These are phyloP conservation scores for Diprion similis DNA, from an alignment of 1,140 invertebrate species.

Conservation along the genomic window DNA sequence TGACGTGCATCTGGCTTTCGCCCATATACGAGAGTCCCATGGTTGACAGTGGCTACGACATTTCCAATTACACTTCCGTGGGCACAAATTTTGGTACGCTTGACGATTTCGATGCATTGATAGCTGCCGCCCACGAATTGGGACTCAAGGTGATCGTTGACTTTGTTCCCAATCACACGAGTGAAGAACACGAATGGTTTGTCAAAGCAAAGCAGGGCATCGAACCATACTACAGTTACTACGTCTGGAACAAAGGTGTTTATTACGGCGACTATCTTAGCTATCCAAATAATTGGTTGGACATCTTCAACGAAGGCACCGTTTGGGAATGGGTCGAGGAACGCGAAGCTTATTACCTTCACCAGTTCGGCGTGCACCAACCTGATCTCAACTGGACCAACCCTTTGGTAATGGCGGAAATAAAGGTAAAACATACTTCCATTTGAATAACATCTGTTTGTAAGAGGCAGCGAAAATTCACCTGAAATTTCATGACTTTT, in stretches of 20 bases:
- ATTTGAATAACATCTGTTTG: no score
- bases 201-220: slow-evolving; percentile 64
- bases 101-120: slow-evolving; percentile 59
- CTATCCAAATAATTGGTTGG: slow-evolving; percentile 25
- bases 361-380: slow-evolving; percentile 55
- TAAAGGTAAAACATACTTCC: slow-evolving; percentile 42
- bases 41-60: slow-evolving; percentile 58
- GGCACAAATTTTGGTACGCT: slow-evolving; percentile 72
- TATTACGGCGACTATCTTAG: slow-evolving; percentile 57
- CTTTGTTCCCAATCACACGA: slow-evolving; percentile 80
- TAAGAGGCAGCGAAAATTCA: no score
- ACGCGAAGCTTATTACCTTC: slow-evolving; percentile 60
- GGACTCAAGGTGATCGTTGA: slow-evolving; percentile 72
- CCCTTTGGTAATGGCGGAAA: slow-evolving; percentile 50
- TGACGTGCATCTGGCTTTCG: slow-evolving; percentile 53
- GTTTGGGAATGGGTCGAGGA: slow-evolving; percentile 54
- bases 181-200: slow-evolving; percentile 74
- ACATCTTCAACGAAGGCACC: slow-evolving; percentile 20
- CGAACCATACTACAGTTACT: slow-evolving; percentile 69
- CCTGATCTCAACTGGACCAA: slow-evolving; percentile 65
- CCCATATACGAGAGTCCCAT: slow-evolving; percentile 59
- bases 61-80: slow-evolving; percentile 55
- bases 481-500: slow-evolving; percentile 21
- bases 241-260: slow-evolving; percentile 69
- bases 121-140: slow-evolving; percentile 19